Base-by-base conservation (phyloP, 2,113 vertebrate species). In the Melanotaenia duboulayi region DNA sequence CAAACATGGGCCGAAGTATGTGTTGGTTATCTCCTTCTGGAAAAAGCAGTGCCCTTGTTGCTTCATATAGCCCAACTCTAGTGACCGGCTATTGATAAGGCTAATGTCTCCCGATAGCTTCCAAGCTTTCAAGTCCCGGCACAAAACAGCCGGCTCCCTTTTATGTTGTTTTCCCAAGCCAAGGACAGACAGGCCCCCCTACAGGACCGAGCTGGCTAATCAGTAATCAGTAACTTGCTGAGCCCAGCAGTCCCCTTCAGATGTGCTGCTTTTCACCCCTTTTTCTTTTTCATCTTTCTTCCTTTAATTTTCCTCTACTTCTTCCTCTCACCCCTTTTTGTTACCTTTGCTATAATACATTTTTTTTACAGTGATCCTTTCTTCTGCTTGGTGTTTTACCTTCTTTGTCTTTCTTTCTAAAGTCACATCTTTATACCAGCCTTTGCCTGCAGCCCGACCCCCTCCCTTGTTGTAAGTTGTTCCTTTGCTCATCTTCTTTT, bases 131-230 rank as follows among this genome's bases (percentile, higher is more conserved):
- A 96, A 95, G 95, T 94, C 84, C 84, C 88, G 91, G 93, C 93
- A 95, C 92, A 94, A 95, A 95, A 94, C 94, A 93, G 92, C 91
- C 95, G 92, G 95, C 92, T 91, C 73, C 89, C 94, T 96, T 95
- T 97, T 91, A 96, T 96, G 95, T 96, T 92, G 91, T 87, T 94
- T 95, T 95, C 92, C 92, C 92, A 94, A 94, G 94, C 92, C 95
- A 96, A 97, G 95, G 95, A 95, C 95, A 94, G 93, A 92, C 94
- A 94, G 92, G 79, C 87, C 90, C 90, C 90, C 83, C 91, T 71
- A 87, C 88, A 92, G 83, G 85, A 88, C 87, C 58, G 66, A 68
- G 91, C 92, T 94, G 89, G 95, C 95, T 96, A 96, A 96, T 96
- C 93, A 97, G 95, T 97, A 96, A 96, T 96, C 92, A 89, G 79